phyloP scores from a whole-genome alignment of 92 coral and sea anemone genomes.

The Palythoa heliodiscus region DNA sequence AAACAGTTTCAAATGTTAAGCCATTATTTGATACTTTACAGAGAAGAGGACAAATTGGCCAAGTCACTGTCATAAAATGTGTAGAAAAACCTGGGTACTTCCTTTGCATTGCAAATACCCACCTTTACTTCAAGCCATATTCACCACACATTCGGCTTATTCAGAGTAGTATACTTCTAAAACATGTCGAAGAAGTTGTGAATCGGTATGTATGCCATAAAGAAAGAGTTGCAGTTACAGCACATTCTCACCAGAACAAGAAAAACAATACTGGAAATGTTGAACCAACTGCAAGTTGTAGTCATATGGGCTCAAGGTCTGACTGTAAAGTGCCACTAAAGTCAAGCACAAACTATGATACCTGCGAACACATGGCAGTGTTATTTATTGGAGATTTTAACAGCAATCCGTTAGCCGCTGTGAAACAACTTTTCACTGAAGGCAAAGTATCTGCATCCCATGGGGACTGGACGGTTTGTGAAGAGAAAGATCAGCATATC shows the following conservation, averaged over 20 bases:
- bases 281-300: neutral
- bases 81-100: slow-evolving; percentile 42
- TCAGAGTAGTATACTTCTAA: slow-evolving; percentile 76
- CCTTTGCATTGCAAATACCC: slow-evolving; percentile 87
- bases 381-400: slow-evolving; percentile 94
- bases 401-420: slow-evolving; percentile 76
- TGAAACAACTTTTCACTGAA: slow-evolving; percentile 65
- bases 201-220: slow-evolving; percentile 30
- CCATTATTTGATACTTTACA: slow-evolving; percentile 62
- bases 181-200: slow-evolving; percentile 63
- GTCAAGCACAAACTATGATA: neutral
- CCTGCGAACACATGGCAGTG: slow-evolving; percentile 62
- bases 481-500: slow-evolving; percentile 77
- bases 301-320: neutral
- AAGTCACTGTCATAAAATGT: slow-evolving; percentile 64
- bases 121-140: slow-evolving; percentile 82
- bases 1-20: slow-evolving; percentile 67
- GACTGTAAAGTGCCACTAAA: neutral
- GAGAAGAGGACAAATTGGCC: slow-evolving; percentile 79
- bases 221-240: neutral
- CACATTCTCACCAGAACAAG: neutral
- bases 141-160: slow-evolving; percentile 87
- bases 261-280: neutral
- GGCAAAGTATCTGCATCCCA: slow-evolving; percentile 65
- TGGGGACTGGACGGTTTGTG: slow-evolving; percentile 80